phyloP scores from a whole-genome alignment of 2,888 invertebrate species.

The Cantharis rufa region DNA sequence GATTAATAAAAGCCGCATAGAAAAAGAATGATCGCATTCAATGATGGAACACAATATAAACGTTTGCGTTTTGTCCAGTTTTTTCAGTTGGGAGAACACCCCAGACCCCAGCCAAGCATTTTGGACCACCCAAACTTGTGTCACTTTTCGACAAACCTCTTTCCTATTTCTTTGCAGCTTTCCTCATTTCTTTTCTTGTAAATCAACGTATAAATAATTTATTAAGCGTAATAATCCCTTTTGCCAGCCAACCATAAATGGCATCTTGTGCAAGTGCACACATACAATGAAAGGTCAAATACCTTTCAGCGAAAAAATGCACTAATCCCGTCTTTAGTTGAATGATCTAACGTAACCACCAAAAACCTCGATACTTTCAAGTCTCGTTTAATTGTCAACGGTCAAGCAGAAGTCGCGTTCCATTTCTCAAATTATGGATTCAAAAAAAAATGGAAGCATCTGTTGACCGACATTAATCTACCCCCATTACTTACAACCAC shows the following conservation, averaged over 20 bases:
- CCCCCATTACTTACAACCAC: background rate
- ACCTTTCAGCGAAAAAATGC: slow-evolving; percentile 17
- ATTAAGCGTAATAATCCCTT: slow-evolving; percentile 1
- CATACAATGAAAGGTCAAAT: slow-evolving; percentile 22
- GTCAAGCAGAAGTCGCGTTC: background rate
- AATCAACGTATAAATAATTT: background rate
- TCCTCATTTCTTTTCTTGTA: background rate
- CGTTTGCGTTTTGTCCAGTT: background rate
- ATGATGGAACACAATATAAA: background rate
- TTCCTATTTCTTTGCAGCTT: background rate
- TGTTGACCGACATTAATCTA: background rate
- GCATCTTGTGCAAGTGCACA: slow-evolving; percentile 24
- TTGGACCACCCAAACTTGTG: background rate
- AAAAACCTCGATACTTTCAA: background rate
- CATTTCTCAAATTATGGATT: background rate
- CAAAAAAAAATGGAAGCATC: background rate
- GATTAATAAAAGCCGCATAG: slow-evolving; percentile 8
- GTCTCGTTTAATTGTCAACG: background rate
- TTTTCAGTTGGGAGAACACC: background rate
- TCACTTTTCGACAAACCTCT: background rate
- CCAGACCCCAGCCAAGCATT: background rate
- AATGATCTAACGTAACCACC: background rate
- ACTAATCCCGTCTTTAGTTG: slow-evolving; percentile 10
- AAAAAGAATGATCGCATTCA: background rate
- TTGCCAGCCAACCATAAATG: slow-evolving; percentile 5